Base-by-base conservation (phyloP, 1,140 invertebrate species). In the Sogatella furcifera region DNA sequence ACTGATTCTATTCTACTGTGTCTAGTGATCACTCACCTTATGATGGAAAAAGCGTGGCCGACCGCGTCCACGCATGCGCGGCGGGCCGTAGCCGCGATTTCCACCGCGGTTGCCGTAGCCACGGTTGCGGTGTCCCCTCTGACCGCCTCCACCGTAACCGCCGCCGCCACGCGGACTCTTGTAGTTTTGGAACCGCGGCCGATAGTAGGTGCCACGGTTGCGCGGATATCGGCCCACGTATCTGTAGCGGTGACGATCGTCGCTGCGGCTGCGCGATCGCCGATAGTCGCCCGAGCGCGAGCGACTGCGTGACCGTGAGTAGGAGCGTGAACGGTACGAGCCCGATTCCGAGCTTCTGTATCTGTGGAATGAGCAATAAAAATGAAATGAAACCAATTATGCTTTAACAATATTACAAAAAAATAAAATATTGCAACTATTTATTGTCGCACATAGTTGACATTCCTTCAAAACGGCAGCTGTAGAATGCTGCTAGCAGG, bases 131-230 rank as follows among this genome's bases (percentile, higher is more conserved):
- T 67, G 66, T 10, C 70, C 67, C 8, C 70, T 55, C 38, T 68
- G 67, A 55, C 66, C 70, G 34, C 34, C 34, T 13, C 34, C 34
- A 55, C 34, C 34, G 55, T 69, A 67, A 67, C 73, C 73, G 38
- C 73, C 72, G 21, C 73, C 69, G 65, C 57, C 70, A 69, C 42
- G 72, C 66, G 60, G 73, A 24, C 73, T 75, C 46, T 76, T 73
- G 57, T 76, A 77, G 62, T 69, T 77, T 68, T 85, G 83, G 76
- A 86, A 88, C 22, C 85, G 76, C 0, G 85, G 84, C 63, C 85
- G 83, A 71, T 88, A 88, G 68, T 88, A 88, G 0, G 85, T 88
- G 44, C 85, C 85, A 14, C 85, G 78, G 65, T 86, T 84, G 64
- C 83, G 55, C 19, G 63, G 84, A 60, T 80, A 79, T 68, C 72